Evolutionary conservation across 1,140 invertebrate species (phyloP), one percentile per base, ranked within the genome.

Genomic region (Nomia melanderi): DNA sequence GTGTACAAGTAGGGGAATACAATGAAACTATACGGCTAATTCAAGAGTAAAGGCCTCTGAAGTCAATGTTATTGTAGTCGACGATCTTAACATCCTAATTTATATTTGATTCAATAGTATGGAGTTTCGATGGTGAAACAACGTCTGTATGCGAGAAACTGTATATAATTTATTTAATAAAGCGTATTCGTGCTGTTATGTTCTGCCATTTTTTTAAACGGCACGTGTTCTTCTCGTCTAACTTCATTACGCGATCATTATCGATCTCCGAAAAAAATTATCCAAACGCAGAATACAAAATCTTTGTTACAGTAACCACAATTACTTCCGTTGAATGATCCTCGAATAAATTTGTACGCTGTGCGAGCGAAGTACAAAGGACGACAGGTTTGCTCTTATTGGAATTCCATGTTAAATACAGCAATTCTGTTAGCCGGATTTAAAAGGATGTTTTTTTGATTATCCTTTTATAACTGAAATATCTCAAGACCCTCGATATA

Each of bases 131-230:
- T 85, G 81, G 88, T 88, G 83, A 83, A 76, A 83, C 67, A 78
- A 85, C 84, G 80, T 84, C 83, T 79, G 81, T 82, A 88, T 87
- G 82, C 67, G 81, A 90, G 87, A 79, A 88, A 41, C 14, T 91
- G 90, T 91, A 91, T 84, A 88, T 89, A 87, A 91, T 90, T 90
- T 91, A 91, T 92, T 91, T 88, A 92, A 92, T 92, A 91, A 92
- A 91, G 62, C 88, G 88, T 88, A 83, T 73, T 82, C 73, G 60
- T 76, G 65, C 73, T 69, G 63, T 67, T 50, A 75, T 20, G 17
- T 20, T n/a, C 17, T 65, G 12, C 56, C 27, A 31, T 54, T 62
- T n/a, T 23, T 50, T 11, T 9, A 60, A 3, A 23, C 17, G 14
- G 44, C 17, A n/a, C 41, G 3, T 23, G 8, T 50, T 11, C 33